Percentiles rank a stretch among this genome's conserved stretches.
These are phyloP conservation scores for Tachystola acroxantha DNA, from an alignment of 2,888 invertebrate genomes.

Conservation along the genomic window DNA sequence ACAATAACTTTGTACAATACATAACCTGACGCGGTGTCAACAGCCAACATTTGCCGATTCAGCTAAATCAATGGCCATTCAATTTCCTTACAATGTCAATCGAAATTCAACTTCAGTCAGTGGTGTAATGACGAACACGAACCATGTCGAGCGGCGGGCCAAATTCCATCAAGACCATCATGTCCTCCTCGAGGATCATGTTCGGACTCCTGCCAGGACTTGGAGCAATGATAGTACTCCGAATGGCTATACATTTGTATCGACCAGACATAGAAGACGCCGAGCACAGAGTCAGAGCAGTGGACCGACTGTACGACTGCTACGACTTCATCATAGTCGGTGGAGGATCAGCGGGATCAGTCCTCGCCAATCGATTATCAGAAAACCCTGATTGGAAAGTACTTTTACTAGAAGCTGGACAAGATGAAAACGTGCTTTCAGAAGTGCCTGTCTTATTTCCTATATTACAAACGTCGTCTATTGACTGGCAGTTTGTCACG, in stretches of 20 bases:
- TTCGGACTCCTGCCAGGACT: slow-evolving; percentile 82
- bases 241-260: slow-evolving; percentile 80
- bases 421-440: slow-evolving; percentile 83
- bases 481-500: slow-evolving; percentile 91
- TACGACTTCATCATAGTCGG: slow-evolving; percentile 91
- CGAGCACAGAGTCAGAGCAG: slow-evolving; percentile 75
- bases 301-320: slow-evolving; percentile 72
- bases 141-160: slow-evolving; percentile 40
- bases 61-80: slow-evolving; percentile 32
- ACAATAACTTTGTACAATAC: slow-evolving; percentile 21
- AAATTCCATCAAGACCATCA: slow-evolving; percentile 48
- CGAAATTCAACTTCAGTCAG: slow-evolving; percentile 2
- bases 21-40: slow-evolving; percentile 27
- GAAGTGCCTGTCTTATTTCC: slow-evolving; percentile 87
- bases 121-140: background rate
- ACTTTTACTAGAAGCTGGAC: slow-evolving; percentile 88
- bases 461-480: slow-evolving; percentile 82
- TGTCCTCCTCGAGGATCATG: slow-evolving; percentile 81
- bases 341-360: slow-evolving; percentile 90
- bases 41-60: slow-evolving; percentile 35
- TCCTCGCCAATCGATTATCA: slow-evolving; percentile 86
- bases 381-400: slow-evolving; percentile 86
- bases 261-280: slow-evolving; percentile 86
- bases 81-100: slow-evolving; percentile 12
- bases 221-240: slow-evolving; percentile 80